Evolutionary conservation across 2,888 invertebrate species (phyloP), one percentile per base, ranked within the genome.

Genomic region (Molorchus minor): DNA sequence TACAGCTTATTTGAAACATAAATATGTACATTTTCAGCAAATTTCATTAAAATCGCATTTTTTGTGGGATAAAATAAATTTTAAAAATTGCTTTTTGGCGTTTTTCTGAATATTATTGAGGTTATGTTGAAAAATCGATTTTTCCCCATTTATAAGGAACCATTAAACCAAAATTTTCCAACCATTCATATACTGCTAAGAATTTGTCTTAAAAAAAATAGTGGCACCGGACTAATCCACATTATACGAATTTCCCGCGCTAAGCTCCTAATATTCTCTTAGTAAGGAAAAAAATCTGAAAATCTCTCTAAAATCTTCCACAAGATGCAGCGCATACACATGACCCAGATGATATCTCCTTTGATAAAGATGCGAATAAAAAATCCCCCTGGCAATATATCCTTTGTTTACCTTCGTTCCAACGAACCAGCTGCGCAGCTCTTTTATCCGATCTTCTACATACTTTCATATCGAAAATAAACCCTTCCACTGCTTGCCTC

Each of bases 361-460:
- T 40, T 49, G 49, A 49, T 40, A 49, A 16, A 49, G 49, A 49
- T 21, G 35, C 21, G 49, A 35, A 49, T 25, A 40, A 16, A 38
- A 25, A 38, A 21, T 35, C 35, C 35, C 12, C 20, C 45, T n/a
- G 30, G 35, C 35, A 19, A 47, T 25, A 49, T 21, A 49, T 49
- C 49, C 49, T 49, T 38, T 49, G 49, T 49, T 49, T 49, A 38
- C 49, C 49, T 49, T 49, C 49, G 49, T 49, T 35, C 47, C 47
- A 21, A n/a, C 30, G 35, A 21, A 36, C 29, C 30, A 17, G 30
- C 15, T 38, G 49, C 21, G 38, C 13, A 35, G 19, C 21, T 38
- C 38, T 49, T 49, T 49, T 49, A 38, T 49, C 49, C 49, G 13
- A n/a, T 49, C 49, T 21, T 49, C 38, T 49, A 25, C 36, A 38